Conservation (phyloP, 2,888 invertebrate genomes). For the Stenotaenia linearis region DNA sequence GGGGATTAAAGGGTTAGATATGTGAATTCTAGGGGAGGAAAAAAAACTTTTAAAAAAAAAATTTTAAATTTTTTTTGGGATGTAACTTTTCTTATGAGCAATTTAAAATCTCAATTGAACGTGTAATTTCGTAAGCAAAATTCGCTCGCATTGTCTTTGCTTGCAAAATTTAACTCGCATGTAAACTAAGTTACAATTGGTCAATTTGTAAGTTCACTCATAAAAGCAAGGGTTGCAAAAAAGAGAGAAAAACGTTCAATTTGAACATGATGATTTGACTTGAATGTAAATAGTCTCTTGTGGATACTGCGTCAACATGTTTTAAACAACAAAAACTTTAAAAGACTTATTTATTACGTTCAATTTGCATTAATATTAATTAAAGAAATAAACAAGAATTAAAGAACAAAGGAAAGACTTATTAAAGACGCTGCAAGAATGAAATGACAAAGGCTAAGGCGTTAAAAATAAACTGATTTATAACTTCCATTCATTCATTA, state of each 20-base stretch:
- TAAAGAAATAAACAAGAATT: background rate
- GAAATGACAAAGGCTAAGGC: background rate
- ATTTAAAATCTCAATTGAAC: background rate
- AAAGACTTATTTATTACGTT: background rate
- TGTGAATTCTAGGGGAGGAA: background rate
- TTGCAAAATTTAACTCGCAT: background rate
- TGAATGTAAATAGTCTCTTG: background rate
- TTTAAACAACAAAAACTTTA: background rate
- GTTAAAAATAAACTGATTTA: conserved; percentile 4
- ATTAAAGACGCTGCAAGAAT: background rate
- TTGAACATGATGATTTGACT: background rate
- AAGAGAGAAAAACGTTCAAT: background rate
- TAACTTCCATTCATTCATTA: background rate
- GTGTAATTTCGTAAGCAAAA: background rate
- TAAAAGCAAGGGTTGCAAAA: background rate
- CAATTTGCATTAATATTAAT: background rate
- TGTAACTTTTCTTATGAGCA: background rate
- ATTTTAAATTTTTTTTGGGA: background rate
- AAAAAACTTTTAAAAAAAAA: background rate
- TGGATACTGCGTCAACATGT: background rate
- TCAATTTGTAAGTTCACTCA: background rate
- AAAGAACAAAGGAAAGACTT: background rate
- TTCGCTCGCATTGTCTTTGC: background rate
- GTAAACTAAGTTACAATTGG: background rate
- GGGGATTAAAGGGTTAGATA: background rate